Percentiles rank a stretch among this genome's conserved stretches.
Evolutionary conservation across 2,888 invertebrate genomes (phyloP).

Genomic region (Eupithecia tripunctaria): DNA sequence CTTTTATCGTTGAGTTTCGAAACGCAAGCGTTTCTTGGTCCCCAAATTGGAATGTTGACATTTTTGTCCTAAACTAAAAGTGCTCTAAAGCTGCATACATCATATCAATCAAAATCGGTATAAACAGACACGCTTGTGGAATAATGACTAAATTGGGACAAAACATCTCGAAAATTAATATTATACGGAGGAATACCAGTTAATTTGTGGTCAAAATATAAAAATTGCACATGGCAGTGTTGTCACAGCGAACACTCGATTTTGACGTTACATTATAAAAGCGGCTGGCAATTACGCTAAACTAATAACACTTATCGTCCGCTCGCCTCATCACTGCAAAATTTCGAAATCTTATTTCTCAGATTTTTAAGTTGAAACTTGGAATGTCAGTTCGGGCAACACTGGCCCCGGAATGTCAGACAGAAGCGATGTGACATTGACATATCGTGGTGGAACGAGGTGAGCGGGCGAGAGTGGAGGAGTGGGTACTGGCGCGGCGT

Average conservation of each 20-base stretch:
- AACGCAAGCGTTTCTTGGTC: conserved; percentile 69
- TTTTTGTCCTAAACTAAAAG: conserved; percentile 59
- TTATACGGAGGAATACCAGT: conserved; percentile 63
- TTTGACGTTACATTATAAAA: conserved; percentile 75
- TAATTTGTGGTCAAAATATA: conserved; percentile 68
- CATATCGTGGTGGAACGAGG: conserved; percentile 42
- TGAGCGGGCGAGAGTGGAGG: conserved; percentile 50
- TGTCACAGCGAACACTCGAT: conserved; percentile 78
- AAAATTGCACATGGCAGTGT: conserved; percentile 83
- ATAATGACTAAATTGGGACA: conserved; percentile 75
- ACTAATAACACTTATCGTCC: conserved; percentile 75
- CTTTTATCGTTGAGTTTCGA: conserved; percentile 54
- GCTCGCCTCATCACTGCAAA: conserved; percentile 59
- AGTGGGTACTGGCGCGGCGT: conserved; percentile 62
- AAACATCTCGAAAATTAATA: conserved; percentile 65
- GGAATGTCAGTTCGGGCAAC: conserved; percentile 28
- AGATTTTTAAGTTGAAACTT: conserved; percentile 47
- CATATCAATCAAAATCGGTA: conserved; percentile 56
- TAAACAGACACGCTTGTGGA: conserved; percentile 69
- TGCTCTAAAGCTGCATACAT: conserved; percentile 63
- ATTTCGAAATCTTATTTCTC: conserved; percentile 40
- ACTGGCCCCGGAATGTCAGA: conserved; percentile 22
- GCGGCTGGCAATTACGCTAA: conserved; percentile 83
- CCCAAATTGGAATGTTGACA: conserved; percentile 79
- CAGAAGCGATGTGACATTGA: conserved; percentile 23